phyloP scores from a whole-genome alignment of 2,888 invertebrate genomes.

The Ormyrus rosae region DNA sequence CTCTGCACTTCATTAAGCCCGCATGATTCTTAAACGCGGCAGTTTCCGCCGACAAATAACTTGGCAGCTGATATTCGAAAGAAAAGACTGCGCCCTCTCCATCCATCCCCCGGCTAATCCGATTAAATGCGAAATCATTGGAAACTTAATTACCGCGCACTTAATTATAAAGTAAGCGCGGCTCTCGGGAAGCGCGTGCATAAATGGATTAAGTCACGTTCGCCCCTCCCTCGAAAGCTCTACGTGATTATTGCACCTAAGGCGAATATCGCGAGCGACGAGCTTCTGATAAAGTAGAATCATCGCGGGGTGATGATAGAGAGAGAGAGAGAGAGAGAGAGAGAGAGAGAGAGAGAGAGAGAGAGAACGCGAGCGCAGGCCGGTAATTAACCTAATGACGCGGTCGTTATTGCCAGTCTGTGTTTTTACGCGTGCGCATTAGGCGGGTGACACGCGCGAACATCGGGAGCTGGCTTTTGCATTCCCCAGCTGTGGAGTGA shows the following conservation, averaged over 20 bases:
- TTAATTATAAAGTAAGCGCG: conserved; percentile 45
- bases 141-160: conserved; percentile 48
- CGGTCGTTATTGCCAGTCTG: conserved; percentile 54
- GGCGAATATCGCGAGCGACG: conserved; percentile 38
- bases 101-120: too few species aligned
- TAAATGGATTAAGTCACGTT: conserved; percentile 41
- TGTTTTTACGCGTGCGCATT: background rate
- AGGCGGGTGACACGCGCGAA: too few species aligned
- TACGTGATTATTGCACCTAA: conserved; percentile 44
- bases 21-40: too few species aligned
- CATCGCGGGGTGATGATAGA: conserved; percentile 21
- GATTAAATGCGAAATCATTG: conserved; percentile 36
- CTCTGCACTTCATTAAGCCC: too few species aligned
- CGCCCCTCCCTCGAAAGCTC: background rate
- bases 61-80: too few species aligned
- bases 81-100: too few species aligned
- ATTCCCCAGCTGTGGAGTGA: too few species aligned
- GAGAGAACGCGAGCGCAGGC: conserved; percentile 5
- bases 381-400: conserved; percentile 61
- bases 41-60: too few species aligned
- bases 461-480: too few species aligned
- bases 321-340: background rate
- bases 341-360: conserved; percentile 3
- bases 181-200: background rate
- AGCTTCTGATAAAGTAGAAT: conserved; percentile 55